Evolutionary conservation across 2,888 invertebrate genomes (phyloP), one percentile per base, ranked within the genome.

Genomic region (Acleris sparsana): DNA sequence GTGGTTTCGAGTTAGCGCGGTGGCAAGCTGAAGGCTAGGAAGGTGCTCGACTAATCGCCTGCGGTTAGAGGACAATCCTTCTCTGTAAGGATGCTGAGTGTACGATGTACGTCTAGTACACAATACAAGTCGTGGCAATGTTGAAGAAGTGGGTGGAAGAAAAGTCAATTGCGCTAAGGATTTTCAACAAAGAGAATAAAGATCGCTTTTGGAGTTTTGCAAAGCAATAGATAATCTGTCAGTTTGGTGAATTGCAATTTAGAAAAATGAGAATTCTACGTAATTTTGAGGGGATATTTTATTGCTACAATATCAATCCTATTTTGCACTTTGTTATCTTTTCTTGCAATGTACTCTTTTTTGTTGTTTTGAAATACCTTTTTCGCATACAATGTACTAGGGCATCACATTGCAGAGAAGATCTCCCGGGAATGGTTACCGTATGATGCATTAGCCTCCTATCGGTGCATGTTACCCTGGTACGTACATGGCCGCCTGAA

Each of bases 401-500:
- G 44, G 11, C 53, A 33, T 53, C 59, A 59, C 13, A 56, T 49
- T 61, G 56, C 73, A 69, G 57, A 62, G 33, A 9, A 33, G 67
- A 63, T 70, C 66, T 74, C 80, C 73, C 73, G 58, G 71, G 80
- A 70, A 72, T 73, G 72, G 75, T 78, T 73, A 70, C 74, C 68
- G 70, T 76, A 70, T 79, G 77, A 77, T 78, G 76, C 75, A 82
- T 80, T 75, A 76, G 70, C 75, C 62, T 63, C 51, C 71, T 69
- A 65, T 71, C 60, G 61, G 56, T 56, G 66, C 48, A 66, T 66
- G 66, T 57, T 57, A 44, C 29, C 56, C 57, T 62, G 66, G 66
- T 66, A 63, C 29, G 25, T 58, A 78, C 80, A 79, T 74, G 75
- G 67, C 70, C 69, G 70, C 68, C 67, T 67, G 74, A 81, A 83